Percentiles rank a stretch among this genome's conserved stretches.
These are phyloP conservation scores for Dasyprocta punctata DNA, from an alignment of 2,113 vertebrate genomes.

Conservation along the genomic window DNA sequence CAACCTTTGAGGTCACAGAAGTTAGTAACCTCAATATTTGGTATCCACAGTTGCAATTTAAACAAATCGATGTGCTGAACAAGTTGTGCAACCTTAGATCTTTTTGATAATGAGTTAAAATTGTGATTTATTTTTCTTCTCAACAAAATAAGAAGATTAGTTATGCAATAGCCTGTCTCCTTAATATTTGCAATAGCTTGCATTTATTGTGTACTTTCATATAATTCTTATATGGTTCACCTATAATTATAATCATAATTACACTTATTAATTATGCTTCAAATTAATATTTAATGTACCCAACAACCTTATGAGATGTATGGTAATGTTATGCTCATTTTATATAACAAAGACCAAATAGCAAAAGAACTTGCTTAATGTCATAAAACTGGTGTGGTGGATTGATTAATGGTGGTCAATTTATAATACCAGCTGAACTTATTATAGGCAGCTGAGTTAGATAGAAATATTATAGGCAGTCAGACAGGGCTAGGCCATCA, in stretches of 20 bases:
- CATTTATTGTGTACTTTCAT: not conserved
- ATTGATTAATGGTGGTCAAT: too few species aligned
- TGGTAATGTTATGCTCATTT: not conserved
- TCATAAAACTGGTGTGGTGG: not conserved
- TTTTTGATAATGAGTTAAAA: constrained; percentile 12
- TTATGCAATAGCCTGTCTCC: not conserved
- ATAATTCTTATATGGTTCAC: not conserved
- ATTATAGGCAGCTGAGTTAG: too few species aligned
- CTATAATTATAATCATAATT: not conserved
- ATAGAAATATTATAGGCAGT: too few species aligned
- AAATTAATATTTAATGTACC: constrained; percentile 8
- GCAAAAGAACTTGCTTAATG: not conserved
- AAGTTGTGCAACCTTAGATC: not conserved
- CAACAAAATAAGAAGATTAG: not conserved
- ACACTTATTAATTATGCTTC: not conserved
- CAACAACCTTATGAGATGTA: not conserved
- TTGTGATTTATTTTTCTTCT: constrained; percentile 43
- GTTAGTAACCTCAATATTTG: not conserved
- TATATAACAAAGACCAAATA: not conserved
- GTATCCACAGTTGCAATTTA: not conserved
- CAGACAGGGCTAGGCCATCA: too few species aligned
- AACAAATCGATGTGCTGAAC: not conserved
- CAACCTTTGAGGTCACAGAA: not conserved
- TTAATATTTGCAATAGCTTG: constrained; percentile 2
- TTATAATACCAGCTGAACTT: too few species aligned